Base-by-base conservation (phyloP, 2,888 invertebrate species). In the Druceiella hillmani region DNA sequence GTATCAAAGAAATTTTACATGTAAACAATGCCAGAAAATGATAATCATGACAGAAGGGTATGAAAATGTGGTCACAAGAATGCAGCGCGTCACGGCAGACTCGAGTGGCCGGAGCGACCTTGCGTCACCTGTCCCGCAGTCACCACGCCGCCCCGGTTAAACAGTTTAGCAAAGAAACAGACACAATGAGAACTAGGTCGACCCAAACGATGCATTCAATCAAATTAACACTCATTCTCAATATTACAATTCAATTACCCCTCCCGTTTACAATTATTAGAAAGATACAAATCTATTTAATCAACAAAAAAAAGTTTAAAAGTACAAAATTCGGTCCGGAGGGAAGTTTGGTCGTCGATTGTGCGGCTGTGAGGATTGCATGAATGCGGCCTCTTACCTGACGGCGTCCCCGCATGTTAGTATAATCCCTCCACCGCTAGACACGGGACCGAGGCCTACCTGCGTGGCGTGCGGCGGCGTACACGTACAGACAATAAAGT, bases 391-490 rank as follows among this genome's bases (percentile, higher is more conserved):
- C 50, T 49, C 55, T 57, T 56, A 56, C 58, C 55, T 55, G 47
- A 47, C 44, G 43, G 25, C 3, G 25, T 25, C 4, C 10, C 40
- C 40, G 38, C 52, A n/a, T n/a, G 54, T 55, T 55, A 57, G 54
- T 55, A n/a, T n/a, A n/a, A n/a, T 46, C 55, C 55, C 54, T 52
- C 50, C 55, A 57, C 55, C 57, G 55, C 54, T 37, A 38, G 31
- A n/a, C n/a, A n/a, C n/a, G n/a, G n/a, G n/a, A n/a, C n/a, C n/a
- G n/a, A n/a, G n/a, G n/a, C n/a, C n/a, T n/a, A n/a, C n/a, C n/a
- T n/a, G n/a, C n/a, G n/a, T n/a, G n/a, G n/a, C n/a, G n/a, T n/a
- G n/a, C n/a, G n/a, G n/a, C n/a, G n/a, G n/a, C n/a, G n/a, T n/a
- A n/a, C n/a, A n/a, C n/a, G n/a, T n/a, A n/a, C n/a, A n/a, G n/a